Conservation (phyloP, 2,888 invertebrate genomes). For the Elegia similella region DNA sequence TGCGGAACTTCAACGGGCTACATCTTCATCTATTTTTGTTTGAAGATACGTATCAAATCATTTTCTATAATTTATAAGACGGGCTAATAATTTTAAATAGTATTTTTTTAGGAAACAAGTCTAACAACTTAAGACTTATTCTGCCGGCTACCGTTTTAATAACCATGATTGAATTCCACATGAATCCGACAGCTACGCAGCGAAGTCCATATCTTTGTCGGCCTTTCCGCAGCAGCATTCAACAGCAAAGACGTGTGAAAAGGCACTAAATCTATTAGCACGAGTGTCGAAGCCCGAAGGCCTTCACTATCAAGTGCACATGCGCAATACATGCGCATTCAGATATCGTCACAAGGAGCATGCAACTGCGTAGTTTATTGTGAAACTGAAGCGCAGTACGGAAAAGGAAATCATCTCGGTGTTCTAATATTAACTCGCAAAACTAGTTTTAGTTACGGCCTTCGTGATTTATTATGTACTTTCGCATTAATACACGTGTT, state of each 20-base stretch:
- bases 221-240: background rate
- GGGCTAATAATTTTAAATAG: too few relatives aligned
- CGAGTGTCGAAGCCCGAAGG: conserved; percentile 27
- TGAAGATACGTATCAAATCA: too few relatives aligned
- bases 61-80: too few relatives aligned
- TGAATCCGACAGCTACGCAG: too few relatives aligned
- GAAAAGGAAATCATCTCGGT: conserved; percentile 29
- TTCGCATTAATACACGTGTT: background rate
- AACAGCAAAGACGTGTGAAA: background rate
- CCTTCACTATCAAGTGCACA: conserved; percentile 47
- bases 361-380: conserved; percentile 70
- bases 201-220: too few relatives aligned
- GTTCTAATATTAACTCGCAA: conserved; percentile 9
- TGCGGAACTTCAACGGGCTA: too few relatives aligned
- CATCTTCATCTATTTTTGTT: too few relatives aligned
- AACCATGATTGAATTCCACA: too few relatives aligned
- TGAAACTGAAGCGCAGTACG: conserved; percentile 46
- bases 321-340: conserved; percentile 39
- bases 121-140: too few relatives aligned
- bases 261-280: conserved; percentile 12
- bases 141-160: too few relatives aligned
- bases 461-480: background rate
- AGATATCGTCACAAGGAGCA: conserved; percentile 41
- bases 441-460: background rate
- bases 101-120: too few relatives aligned